phyloP scores from a whole-genome alignment of 2,797 vertebrate species.

The Myripristis murdjan region DNA sequence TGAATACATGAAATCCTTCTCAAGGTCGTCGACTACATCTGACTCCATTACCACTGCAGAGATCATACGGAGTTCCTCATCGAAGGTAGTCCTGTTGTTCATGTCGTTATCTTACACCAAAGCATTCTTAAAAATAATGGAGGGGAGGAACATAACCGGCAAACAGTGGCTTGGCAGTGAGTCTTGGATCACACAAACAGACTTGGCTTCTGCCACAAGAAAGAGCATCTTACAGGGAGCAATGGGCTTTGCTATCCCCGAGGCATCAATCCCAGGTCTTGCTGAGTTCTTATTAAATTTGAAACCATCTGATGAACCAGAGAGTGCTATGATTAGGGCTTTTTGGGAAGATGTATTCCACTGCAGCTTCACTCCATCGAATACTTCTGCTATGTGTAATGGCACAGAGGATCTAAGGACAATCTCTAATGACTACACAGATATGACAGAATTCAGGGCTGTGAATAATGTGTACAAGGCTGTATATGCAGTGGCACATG shows the following conservation, averaged over 20 bases:
- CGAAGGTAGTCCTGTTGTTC: constrained; percentile 73
- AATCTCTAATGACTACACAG: constrained; percentile 73
- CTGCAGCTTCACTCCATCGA: constrained; percentile 67
- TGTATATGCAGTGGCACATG: constrained; percentile 73
- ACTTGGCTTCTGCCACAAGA: constrained; percentile 58
- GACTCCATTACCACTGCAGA: not conserved
- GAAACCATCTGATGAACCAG: constrained; percentile 67
- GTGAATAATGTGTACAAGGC: constrained; percentile 78
- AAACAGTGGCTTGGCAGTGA: constrained; percentile 76
- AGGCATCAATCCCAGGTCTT: constrained; percentile 65
- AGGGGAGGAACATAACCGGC: constrained; percentile 67
- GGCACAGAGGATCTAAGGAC: constrained; percentile 73
- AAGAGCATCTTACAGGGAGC: constrained; percentile 66
- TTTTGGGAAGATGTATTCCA: constrained; percentile 57
- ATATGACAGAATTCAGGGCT: constrained; percentile 64
- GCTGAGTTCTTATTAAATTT: constrained; percentile 68
- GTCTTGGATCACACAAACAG: constrained; percentile 70
- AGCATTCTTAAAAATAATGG: constrained; percentile 51
- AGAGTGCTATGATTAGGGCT: constrained; percentile 51
- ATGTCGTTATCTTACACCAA: constrained; percentile 56
- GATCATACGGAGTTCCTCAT: constrained; percentile 57
- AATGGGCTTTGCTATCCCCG: constrained; percentile 73
- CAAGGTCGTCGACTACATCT: no score
- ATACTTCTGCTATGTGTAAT: constrained; percentile 60
- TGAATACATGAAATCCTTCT: constrained; percentile 53